Percentiles rank a stretch among this genome's conserved stretches.
These are phyloP conservation scores for Vesta saturnalis DNA, from an alignment of 2,888 invertebrate species.

Conservation along the genomic window DNA sequence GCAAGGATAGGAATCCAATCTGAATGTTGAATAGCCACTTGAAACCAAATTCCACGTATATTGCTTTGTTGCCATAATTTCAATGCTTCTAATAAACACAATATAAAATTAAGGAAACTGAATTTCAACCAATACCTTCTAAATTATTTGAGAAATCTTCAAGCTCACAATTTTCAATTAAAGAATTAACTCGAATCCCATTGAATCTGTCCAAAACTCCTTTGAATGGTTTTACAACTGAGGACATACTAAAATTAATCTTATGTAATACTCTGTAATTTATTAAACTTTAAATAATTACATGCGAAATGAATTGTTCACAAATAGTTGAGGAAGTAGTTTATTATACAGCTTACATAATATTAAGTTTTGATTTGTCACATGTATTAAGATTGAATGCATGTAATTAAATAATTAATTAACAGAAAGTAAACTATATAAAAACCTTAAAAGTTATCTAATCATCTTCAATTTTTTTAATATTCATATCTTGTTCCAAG, in stretches of 20 bases:
- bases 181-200: slow-evolving; percentile 78
- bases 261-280: no score
- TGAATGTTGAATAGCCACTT: slow-evolving; percentile 74
- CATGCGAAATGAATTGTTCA: no score
- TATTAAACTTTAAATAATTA: no score
- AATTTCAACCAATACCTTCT: slow-evolving; percentile 70
- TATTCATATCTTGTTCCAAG: no score
- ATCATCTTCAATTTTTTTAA: no score
- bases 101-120: not conserved
- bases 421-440: no score
- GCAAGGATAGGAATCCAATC: slow-evolving; percentile 80
- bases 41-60: slow-evolving; percentile 83
- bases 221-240: slow-evolving; percentile 57
- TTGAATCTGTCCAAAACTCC: slow-evolving; percentile 72
- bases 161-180: slow-evolving; percentile 65
- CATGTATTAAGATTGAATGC: no score
- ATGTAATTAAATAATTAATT: no score
- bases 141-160: slow-evolving; percentile 66
- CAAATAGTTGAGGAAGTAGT: no score
- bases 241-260: slow-evolving; percentile 5
- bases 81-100: slow-evolving; percentile 72
- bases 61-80: slow-evolving; percentile 71
- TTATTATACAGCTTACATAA: no score
- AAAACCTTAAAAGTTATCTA: no score
- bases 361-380: no score